Conservation (phyloP, 2,888 invertebrate species). For the Cataglyphis cursor region DNA sequence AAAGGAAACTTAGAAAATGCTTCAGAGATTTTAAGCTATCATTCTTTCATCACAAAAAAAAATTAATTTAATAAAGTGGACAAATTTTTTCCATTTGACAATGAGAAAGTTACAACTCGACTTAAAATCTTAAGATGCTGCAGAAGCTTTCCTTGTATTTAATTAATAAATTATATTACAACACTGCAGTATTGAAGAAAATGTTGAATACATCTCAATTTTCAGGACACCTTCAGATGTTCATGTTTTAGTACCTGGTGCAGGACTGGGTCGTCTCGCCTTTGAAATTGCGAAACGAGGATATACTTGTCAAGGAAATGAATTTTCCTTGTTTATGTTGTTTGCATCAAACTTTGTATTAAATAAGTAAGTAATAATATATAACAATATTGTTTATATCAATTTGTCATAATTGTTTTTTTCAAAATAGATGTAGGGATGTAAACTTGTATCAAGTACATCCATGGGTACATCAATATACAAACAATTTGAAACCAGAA, state of each 20-base stretch:
- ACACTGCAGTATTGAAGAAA: slow-evolving; percentile 67
- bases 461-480: slow-evolving; percentile 98
- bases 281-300: slow-evolving; percentile 97
- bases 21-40: neutral
- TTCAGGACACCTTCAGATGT: slow-evolving; percentile 87
- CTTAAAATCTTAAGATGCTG: neutral
- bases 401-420: neutral
- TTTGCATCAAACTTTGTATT: slow-evolving; percentile 98
- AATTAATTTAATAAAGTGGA: too few relatives aligned
- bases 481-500: slow-evolving; percentile 94
- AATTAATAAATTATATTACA: slow-evolving; percentile 19
- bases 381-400: neutral
- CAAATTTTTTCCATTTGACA: neutral
- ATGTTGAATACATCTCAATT: slow-evolving; percentile 78
- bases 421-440: slow-evolving; percentile 88
- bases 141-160: slow-evolving; percentile 19
- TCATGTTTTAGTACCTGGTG: slow-evolving; percentile 96
- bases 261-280: slow-evolving; percentile 97
- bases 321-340: slow-evolving; percentile 99
- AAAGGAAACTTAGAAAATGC: slow-evolving; percentile 24
- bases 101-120: neutral
- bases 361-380: slow-evolving; percentile 90
- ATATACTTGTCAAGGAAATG: slow-evolving; percentile 98
- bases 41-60: neutral
- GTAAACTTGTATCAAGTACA: slow-evolving; percentile 93